These are phyloP conservation scores for Ormyrus labotus DNA, from an alignment of 2,888 invertebrate species.

Conservation along the genomic window DNA sequence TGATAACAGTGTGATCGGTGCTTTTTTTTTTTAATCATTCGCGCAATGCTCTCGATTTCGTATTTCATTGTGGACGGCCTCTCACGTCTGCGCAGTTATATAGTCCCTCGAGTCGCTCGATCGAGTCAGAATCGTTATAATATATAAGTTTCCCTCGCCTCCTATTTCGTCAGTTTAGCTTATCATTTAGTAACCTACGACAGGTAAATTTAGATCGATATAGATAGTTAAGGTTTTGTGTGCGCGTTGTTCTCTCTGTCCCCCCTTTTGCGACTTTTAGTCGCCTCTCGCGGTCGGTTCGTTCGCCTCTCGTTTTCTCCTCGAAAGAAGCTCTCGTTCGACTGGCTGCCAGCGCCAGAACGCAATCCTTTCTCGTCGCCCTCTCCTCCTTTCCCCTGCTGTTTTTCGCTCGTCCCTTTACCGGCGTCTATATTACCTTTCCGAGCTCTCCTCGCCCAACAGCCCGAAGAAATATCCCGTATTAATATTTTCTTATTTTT, in stretches of 20 bases:
- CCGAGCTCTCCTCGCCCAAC: not conserved
- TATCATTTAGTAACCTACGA: constrained; percentile 22
- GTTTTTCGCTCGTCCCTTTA: constrained; percentile 8
- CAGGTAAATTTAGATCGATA: constrained; percentile 39
- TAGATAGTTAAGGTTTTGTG: constrained; percentile 30
- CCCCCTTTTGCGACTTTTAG: not conserved
- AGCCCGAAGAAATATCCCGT: constrained; percentile 22
- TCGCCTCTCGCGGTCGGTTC: not conserved
- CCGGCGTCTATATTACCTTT: not conserved
- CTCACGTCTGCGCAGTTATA: constrained; percentile 49
- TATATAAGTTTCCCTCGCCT: constrained; percentile 4
- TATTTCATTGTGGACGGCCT: constrained; percentile 52
- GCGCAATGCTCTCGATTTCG: constrained; percentile 6
- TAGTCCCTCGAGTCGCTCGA: not conserved
- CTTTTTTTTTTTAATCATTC: not conserved
- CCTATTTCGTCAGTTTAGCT: not conserved
- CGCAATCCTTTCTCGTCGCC: not conserved
- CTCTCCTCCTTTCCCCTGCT: not conserved
- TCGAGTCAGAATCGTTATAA: constrained; percentile 26
- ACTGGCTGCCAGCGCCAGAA: constrained; percentile 59
- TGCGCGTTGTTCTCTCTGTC: constrained; percentile 44
- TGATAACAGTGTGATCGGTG: constrained; percentile 2
- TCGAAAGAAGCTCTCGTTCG: constrained; percentile 39
- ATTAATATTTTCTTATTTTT: constrained; percentile 10
- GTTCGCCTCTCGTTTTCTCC: not conserved